These are phyloP conservation scores for Acyrthosiphon pisum DNA, from an alignment of 1,140 invertebrate species.

Conservation along the genomic window DNA sequence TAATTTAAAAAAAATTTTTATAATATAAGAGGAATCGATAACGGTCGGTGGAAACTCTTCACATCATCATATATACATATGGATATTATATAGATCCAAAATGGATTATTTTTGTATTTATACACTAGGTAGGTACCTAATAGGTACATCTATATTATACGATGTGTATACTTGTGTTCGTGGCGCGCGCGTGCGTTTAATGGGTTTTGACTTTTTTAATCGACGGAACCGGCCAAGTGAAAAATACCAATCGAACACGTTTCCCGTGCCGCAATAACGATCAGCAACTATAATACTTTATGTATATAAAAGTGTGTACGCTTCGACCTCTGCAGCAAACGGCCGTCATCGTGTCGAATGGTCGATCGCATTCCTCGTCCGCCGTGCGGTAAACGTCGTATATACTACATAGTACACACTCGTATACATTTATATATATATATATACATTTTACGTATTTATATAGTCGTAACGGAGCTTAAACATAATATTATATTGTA, in stretches of 20 bases:
- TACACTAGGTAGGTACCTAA: not conserved
- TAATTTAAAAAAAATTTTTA: too few relatives aligned
- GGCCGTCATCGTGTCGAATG: not conserved
- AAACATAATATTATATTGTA: not conserved
- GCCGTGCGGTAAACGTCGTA: not conserved
- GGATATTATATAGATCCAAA: too few relatives aligned
- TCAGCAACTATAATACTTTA: not conserved
- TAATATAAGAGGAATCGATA: too few relatives aligned
- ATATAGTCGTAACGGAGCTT: not conserved
- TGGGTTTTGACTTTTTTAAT: not conserved
- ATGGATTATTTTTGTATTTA: not conserved
- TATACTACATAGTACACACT: not conserved
- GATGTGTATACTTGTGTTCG: not conserved
- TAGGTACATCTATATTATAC: not conserved
- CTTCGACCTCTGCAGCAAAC: not conserved
- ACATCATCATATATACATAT: not conserved
- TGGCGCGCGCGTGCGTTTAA: not conserved
- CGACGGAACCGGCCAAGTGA: not conserved
- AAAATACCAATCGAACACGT: conserved; percentile 19
- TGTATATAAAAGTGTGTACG: not conserved
- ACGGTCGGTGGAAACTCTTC: not conserved
- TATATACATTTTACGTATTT: not conserved
- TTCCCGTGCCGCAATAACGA: not conserved
- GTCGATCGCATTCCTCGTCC: not conserved
- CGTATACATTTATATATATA: not conserved